These are phyloP conservation scores for Ammospiza maritima DNA, from an alignment of 2,797 vertebrate genomes.

Conservation along the genomic window DNA sequence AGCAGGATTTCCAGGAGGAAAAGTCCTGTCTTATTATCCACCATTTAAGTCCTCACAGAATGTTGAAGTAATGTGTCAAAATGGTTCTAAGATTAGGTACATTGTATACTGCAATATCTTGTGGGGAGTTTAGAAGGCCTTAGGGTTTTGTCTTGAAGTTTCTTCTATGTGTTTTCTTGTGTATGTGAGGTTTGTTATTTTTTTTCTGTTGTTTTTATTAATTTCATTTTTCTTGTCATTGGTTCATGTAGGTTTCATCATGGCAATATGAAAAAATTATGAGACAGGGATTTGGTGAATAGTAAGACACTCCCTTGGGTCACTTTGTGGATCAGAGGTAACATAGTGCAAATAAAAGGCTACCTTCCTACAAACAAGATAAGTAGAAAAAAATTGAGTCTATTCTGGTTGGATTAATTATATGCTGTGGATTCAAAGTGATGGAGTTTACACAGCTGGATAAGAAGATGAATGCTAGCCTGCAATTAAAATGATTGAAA, in stretches of 20 bases:
- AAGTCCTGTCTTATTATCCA: not conserved
- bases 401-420: not conserved
- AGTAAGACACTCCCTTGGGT: not conserved
- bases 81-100: not conserved
- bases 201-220: not conserved
- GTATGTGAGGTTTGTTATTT: no score
- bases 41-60: not conserved
- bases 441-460: not conserved
- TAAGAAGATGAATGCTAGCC: not conserved
- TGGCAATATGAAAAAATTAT: not conserved
- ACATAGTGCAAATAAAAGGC: not conserved
- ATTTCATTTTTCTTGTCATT: not conserved
- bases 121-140: not conserved
- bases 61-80: not conserved
- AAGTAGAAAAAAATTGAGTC: not conserved
- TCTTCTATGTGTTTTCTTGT: not conserved
- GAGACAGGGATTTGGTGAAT: not conserved
- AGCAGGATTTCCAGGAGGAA: not conserved
- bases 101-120: not conserved
- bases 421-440: not conserved
- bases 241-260: not conserved
- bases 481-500: not conserved
- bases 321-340: not conserved
- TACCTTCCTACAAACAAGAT: not conserved
- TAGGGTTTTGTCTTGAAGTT: not conserved